These are phyloP conservation scores for Chanos chanos DNA, from an alignment of 2,797 vertebrate genomes.

Conservation along the genomic window DNA sequence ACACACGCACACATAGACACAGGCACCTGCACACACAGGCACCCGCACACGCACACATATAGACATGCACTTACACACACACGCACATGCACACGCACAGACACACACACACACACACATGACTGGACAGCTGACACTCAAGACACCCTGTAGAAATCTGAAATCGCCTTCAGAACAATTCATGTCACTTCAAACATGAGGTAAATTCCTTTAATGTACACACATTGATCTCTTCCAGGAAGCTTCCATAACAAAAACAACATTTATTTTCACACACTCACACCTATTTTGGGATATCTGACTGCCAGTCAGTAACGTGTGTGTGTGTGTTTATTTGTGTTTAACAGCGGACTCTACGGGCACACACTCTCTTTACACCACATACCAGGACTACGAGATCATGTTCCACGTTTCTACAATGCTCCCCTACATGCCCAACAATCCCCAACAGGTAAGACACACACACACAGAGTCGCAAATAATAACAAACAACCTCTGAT, in stretches of 20 bases:
- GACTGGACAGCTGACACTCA: neutral
- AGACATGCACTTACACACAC: no score
- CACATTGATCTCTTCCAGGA: neutral
- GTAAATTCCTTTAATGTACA: neutral
- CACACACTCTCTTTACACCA: slow-evolving; percentile 91
- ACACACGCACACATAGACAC: no score
- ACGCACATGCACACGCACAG: no score
- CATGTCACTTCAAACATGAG: no score
- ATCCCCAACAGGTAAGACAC: slow-evolving; percentile 86
- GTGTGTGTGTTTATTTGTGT: slow-evolving; percentile 24
- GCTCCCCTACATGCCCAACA: slow-evolving; percentile 94
- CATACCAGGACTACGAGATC: slow-evolving; percentile 92
- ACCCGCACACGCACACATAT: no score
- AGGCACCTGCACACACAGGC: no score
- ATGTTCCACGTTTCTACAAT: slow-evolving; percentile 98
- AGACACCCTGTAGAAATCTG: no score
- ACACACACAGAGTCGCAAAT: neutral
- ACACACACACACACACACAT: no score
- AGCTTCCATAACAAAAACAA: no score
- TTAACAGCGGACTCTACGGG: slow-evolving; percentile 87
- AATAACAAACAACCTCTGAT: neutral
- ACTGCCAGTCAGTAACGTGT: neutral
- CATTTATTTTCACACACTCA: neutral
- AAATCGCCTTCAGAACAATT: no score
- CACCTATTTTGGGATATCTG: neutral